Evolutionary conservation across 2,888 invertebrate genomes (phyloP).

Genomic region (Frankliniella intonsa): DNA sequence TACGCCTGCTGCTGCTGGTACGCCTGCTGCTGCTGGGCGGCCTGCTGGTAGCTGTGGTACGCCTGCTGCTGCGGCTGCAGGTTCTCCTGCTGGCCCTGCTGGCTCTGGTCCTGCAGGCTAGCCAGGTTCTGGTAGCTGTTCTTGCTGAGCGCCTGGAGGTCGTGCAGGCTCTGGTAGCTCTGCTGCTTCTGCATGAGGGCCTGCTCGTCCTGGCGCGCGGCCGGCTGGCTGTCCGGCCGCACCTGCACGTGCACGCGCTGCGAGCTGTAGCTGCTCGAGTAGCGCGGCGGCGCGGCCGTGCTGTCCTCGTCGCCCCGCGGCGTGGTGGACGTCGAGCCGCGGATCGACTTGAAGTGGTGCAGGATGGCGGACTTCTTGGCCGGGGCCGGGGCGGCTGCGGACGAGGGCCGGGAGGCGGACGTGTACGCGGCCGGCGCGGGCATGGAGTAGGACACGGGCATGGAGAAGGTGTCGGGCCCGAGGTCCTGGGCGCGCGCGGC

Average conservation of each 20-base stretch:
- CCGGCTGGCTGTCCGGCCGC: neutral
- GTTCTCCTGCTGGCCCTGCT: neutral
- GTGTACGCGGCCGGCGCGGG: neutral
- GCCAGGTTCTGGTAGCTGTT: constrained; percentile 22
- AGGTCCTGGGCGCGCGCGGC: neutral
- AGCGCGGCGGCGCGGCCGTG: constrained; percentile 10
- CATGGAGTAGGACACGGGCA: constrained; percentile 16
- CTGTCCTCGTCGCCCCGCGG: neutral
- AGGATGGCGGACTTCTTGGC: constrained; percentile 15
- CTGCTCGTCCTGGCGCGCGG: constrained; percentile 6
- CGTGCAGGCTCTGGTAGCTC: constrained; percentile 6
- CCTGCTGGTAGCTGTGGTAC: neutral
- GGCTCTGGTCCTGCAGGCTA: neutral
- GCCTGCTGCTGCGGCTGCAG: neutral
- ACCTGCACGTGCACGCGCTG: constrained; percentile 11
- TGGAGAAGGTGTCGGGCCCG: neutral
- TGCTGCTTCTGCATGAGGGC: constrained; percentile 14
- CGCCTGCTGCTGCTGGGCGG: neutral
- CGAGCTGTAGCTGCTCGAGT: constrained; percentile 10
- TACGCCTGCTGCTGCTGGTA: neutral
- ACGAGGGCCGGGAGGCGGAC: neutral
- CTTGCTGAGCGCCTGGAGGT: neutral
- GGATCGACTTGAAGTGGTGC: constrained; percentile 16
- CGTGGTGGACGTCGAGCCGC: constrained; percentile 12
- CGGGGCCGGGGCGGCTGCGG: neutral